Conservation (phyloP, 1,140 invertebrate genomes). For the Goniozus legneri region DNA sequence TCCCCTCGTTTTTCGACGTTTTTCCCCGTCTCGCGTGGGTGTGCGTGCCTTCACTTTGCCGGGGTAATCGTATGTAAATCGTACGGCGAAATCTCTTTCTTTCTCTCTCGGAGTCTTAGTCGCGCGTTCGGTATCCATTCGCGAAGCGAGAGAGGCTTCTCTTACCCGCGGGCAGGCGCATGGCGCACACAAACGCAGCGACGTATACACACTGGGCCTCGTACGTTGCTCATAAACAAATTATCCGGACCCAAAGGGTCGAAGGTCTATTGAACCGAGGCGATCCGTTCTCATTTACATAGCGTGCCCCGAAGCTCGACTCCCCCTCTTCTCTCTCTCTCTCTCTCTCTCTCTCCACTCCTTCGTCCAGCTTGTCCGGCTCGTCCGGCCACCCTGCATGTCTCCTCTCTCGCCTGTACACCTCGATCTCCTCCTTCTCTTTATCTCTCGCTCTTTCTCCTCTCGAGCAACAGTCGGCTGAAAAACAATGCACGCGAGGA, state of each 20-base stretch:
- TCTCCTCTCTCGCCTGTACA: not conserved
- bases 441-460: not conserved
- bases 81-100: slow-evolving; percentile 45
- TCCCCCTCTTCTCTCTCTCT: slow-evolving; percentile 21
- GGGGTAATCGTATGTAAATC: slow-evolving; percentile 55
- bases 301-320: slow-evolving; percentile 44
- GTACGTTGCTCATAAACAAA: slow-evolving; percentile 55
- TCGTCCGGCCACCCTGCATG: not conserved
- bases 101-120: slow-evolving; percentile 30
- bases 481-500: too few species aligned
- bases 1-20: too few species aligned
- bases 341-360: too few species aligned
- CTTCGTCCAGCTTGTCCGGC: not conserved
- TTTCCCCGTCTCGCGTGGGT: slow-evolving; percentile 50
- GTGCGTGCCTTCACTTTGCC: slow-evolving; percentile 46
- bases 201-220: too few species aligned
- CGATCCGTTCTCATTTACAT: slow-evolving; percentile 53
- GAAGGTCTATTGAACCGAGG: slow-evolving; percentile 56
- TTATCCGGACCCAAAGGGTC: slow-evolving; percentile 54
- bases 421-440: slow-evolving; percentile 1
- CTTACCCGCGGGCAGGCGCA: slow-evolving; percentile 37
- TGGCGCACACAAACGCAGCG: too few species aligned
- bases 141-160: too few species aligned
- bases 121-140: slow-evolving; percentile 36
- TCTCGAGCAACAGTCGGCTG: slow-evolving; percentile 25